Base-by-base conservation (phyloP, 2,113 vertebrate species). In the Dasyornis broadbenti region DNA sequence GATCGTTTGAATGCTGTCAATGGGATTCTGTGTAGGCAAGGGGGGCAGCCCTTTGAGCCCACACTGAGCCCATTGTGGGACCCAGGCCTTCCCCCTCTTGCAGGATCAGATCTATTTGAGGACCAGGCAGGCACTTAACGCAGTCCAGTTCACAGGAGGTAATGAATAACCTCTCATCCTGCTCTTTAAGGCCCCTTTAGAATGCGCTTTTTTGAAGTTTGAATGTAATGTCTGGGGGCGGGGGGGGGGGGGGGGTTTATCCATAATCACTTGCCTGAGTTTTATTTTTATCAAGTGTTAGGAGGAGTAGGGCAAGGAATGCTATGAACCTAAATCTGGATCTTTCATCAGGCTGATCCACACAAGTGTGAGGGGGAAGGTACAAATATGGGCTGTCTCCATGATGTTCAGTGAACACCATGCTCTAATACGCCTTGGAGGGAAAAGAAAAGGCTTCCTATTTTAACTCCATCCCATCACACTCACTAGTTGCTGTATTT, bases 81-180 rank as follows among this genome's bases (percentile, higher is more conserved):
- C n/a, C 27, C 68, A 52, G 66, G 76, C 82, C 75, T 90, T 93
- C 40, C 60, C 82, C 77, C 64, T 88, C 79, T 86, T 90, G 73
- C 72, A 81, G 68, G 76, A 94, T 92, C 52, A 50, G 75, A 95
- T 92, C 94, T 94, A 53, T 89, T 91, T 88, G 87, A 72, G 80
- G 86, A 82, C 39, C 64, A 76, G 69, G 81, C 64, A 76, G 69
- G 81, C 92, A 92, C 85, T 94, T 96, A 94, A 95, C 12, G 0
- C 83, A 78, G 82, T 71, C 54, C 73, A 33, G 77, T 94, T 94
- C 95, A 47, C 89, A 93, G 92, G 87, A 92, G 89, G 90, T 90
- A 92, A 50, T 94, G 94, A 96, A 90, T 96, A 96, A 89, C 93
- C 95, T 94, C 86, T 95, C 96, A 91, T 94, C 80, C 79, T 81